Percentiles rank a stretch among this genome's conserved stretches.
Evolutionary conservation across 2,888 invertebrate species (phyloP).

Genomic region (Heliconius ethilla): DNA sequence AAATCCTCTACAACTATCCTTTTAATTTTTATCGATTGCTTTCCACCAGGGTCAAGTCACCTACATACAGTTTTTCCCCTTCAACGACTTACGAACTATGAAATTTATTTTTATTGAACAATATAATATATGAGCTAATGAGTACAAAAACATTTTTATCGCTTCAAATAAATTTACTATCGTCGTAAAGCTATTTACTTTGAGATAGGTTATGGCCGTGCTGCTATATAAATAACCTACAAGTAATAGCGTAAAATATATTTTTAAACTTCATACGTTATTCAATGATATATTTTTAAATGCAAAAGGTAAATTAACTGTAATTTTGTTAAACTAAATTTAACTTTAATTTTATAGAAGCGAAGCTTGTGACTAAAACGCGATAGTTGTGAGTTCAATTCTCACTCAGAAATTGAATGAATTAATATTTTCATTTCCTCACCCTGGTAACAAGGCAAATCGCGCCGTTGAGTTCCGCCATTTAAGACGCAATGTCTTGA

Average conservation of each 20-base stretch:
- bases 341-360: too few species aligned
- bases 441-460: too few species aligned
- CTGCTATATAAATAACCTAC: background rate
- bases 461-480: too few species aligned
- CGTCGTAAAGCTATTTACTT: constrained; percentile 11
- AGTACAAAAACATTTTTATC: constrained; percentile 18
- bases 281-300: constrained; percentile 1
- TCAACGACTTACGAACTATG: constrained; percentile 10
- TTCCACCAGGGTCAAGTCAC: background rate
- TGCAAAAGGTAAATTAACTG: background rate
- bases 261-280: background rate
- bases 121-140: constrained; percentile 14
- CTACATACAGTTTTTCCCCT: background rate
- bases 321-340: background rate
- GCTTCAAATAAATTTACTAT: constrained; percentile 27
- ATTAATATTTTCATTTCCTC: too few species aligned
- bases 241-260: background rate
- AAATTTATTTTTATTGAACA: constrained; percentile 12
- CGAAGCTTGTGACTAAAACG: too few species aligned
- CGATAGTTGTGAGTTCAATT: too few species aligned
- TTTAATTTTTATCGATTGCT: background rate
- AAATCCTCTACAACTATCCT: background rate
- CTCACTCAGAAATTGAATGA: too few species aligned
- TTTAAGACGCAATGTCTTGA: too few species aligned
- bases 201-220: constrained; percentile 20